Percentiles rank a stretch among this genome's conserved stretches.
phyloP scores from a whole-genome alignment of 2,888 invertebrate genomes.

The Euphydryas editha region DNA sequence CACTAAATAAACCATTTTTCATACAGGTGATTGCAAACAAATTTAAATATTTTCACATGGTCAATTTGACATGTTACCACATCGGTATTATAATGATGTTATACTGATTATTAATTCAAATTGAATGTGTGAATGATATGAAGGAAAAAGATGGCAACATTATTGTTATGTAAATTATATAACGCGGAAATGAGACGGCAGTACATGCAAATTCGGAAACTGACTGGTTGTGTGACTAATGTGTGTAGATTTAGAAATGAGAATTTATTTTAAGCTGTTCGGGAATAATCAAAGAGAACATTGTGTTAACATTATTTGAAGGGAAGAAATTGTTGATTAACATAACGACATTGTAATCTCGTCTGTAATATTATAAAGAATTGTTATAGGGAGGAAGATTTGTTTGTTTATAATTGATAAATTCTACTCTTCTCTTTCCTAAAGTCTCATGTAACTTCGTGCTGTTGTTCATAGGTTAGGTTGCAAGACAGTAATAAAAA shows the following conservation, averaged over 20 bases:
- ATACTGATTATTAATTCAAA: constrained; percentile 72
- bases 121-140: constrained; percentile 42
- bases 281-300: background rate
- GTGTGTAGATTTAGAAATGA: background rate
- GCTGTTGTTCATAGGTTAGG: no score
- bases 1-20: constrained; percentile 11
- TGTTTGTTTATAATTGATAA: no score
- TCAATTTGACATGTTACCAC: constrained; percentile 75
- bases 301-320: no score
- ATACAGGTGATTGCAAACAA: constrained; percentile 6
- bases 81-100: constrained; percentile 44
- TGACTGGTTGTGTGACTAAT: constrained; percentile 2
- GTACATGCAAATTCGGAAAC: constrained; percentile 3
- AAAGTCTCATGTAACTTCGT: no score
- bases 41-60: constrained; percentile 70
- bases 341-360: no score
- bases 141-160: constrained; percentile 8
- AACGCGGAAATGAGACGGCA: background rate
- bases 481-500: no score
- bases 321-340: no score
- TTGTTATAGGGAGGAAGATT: no score
- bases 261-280: background rate
- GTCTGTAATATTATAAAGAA: no score
- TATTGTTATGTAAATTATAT: background rate
- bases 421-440: no score